Base-by-base conservation (phyloP, 2,113 vertebrate genomes). In the Podarcis raffonei region DNA sequence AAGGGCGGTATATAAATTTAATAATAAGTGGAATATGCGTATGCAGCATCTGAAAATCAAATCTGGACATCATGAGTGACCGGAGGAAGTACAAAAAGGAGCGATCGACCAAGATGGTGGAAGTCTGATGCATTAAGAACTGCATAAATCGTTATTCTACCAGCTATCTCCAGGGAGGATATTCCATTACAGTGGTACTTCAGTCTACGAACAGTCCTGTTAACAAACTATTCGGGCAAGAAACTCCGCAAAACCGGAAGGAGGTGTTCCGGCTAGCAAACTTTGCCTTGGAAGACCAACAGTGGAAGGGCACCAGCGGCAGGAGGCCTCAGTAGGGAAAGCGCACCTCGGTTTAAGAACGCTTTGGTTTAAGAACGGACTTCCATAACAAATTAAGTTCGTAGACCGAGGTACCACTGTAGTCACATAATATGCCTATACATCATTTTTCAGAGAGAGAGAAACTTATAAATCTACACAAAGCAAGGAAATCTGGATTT, bases 401-500 rank as follows among this genome's bases (percentile, higher is more conserved):
- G 2, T 53, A 53, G 9, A 53, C 48, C 48, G 0, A 53, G 48
- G 48, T 53, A 53, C 48, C 48, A 53, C 69, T 30, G 25, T 74
- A 5, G 1, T 48, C 8, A 48, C n/a, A n/a, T 35, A 42, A 59
- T 39, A 32, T 79, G 37, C 27, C 9, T 13, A 42, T 23, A n/a
- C 3, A 20, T 20, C 27, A 13, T 0, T 68, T 48, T 68, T 53
- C 48, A 57, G 20, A 37, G 66, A 81, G 13, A 59, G 1, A 5
- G 84, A 37, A 65, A 79, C 87, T 91, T 35, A 90, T n/a, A 78
- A 42, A 71, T 65, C 18, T 37, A 37, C 82, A 0, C 48, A 78
- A 80, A 84, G 69, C 35, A 92, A 89, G 87, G 85, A 89, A 88
- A 25, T 79, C 0, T 76, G 85, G 72, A 72, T 39, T 23, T 90